Conservation (phyloP, 2,888 invertebrate species). For the Drosophila flavopinicola region DNA sequence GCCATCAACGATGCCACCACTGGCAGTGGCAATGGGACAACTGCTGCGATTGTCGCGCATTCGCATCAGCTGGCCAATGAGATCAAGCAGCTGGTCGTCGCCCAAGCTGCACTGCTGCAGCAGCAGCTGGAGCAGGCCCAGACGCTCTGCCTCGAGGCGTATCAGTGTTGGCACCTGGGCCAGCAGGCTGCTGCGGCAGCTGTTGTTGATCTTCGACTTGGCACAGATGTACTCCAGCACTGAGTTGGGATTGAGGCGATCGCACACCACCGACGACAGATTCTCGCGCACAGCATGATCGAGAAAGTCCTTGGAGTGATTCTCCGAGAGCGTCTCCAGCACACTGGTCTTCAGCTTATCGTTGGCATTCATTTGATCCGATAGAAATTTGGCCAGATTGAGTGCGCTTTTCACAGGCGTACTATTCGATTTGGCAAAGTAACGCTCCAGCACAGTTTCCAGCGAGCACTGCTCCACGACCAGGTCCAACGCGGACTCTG, state of each 20-base stretch:
- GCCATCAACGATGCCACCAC: conserved; percentile 29
- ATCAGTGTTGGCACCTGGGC: conserved; percentile 77
- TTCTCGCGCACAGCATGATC: conserved; percentile 84
- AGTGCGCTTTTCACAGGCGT: conserved; percentile 60
- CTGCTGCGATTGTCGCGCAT: conserved; percentile 48
- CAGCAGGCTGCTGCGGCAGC: conserved; percentile 76
- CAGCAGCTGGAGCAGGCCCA: conserved; percentile 69
- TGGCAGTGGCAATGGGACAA: conserved; percentile 8
- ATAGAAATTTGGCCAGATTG: conserved; percentile 76
- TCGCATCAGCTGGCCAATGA: conserved; percentile 73
- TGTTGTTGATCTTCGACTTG: conserved; percentile 81
- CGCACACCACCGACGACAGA: conserved; percentile 83
- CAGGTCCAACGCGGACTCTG: conserved; percentile 64
- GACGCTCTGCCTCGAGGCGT: conserved; percentile 74
- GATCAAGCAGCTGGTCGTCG: conserved; percentile 77
- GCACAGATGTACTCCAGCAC: conserved; percentile 82
- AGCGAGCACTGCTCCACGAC: conserved; percentile 70
- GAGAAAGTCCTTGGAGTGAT: conserved; percentile 83
- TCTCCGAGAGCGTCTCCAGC: conserved; percentile 83
- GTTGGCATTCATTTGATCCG: conserved; percentile 77
- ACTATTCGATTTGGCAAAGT: conserved; percentile 59
- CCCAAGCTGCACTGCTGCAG: conserved; percentile 65
- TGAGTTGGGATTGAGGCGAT: conserved; percentile 82
- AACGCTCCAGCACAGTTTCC: conserved; percentile 79
- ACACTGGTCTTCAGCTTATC: conserved; percentile 79